A percentile compares a stretch with the other conserved stretches of the same genome.
Conservation (phyloP, 2,888 invertebrate genomes). For the Vanessa cardui region DNA sequence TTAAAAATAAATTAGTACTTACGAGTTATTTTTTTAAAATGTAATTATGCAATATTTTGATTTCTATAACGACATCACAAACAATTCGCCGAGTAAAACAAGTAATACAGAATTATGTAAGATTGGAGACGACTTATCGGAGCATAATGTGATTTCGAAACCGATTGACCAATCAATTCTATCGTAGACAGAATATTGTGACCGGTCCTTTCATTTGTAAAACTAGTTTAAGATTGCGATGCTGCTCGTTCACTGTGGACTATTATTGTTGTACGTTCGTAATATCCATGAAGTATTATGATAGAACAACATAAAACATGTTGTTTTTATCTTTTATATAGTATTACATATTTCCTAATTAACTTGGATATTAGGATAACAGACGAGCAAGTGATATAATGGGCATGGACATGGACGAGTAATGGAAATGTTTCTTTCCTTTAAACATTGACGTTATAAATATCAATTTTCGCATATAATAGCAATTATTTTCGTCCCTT, state of each 20-base stretch:
- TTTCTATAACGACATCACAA: conserved; percentile 46
- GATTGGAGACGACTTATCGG: conserved; percentile 47
- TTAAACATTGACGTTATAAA: too few relatives aligned
- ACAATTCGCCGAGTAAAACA: conserved; percentile 55
- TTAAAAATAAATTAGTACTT: not conserved
- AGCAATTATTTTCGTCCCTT: too few relatives aligned
- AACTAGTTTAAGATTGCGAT: conserved; percentile 35
- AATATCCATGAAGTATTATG: not conserved
- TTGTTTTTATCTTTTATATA: too few relatives aligned
- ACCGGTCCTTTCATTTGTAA: conserved; percentile 65
- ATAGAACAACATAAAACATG: too few relatives aligned
- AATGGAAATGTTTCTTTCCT: too few relatives aligned
- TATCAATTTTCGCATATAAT: too few relatives aligned
- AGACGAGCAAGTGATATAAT: too few relatives aligned
- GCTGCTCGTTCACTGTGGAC: conserved; percentile 8
- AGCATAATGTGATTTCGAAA: conserved; percentile 44
- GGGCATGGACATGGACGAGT: too few relatives aligned
- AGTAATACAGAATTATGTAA: conserved; percentile 57
- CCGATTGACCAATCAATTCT: conserved; percentile 19
- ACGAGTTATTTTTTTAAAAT: too few relatives aligned
- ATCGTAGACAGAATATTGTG: conserved; percentile 49
- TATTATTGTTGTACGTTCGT: not conserved
- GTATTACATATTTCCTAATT: too few relatives aligned
- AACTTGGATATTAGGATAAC: too few relatives aligned
- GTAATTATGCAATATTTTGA: conserved; percentile 24